Evolutionary conservation across 2,888 invertebrate genomes (phyloP).

Genomic region (Dolichopus griseipennis): DNA sequence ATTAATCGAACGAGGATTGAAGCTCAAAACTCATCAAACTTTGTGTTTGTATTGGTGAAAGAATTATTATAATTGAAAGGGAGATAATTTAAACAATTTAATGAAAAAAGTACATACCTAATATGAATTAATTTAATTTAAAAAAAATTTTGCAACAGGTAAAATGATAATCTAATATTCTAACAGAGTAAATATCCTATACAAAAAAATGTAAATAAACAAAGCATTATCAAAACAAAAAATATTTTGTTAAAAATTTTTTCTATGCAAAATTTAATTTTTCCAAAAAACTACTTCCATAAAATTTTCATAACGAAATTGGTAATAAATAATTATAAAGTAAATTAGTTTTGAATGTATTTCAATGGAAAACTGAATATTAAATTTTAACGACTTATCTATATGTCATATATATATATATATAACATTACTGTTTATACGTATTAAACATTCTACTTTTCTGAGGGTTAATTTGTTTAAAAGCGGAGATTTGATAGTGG

Average conservation of each 20-base stretch:
- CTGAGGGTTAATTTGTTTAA: too few relatives aligned
- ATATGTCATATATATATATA: too few relatives aligned
- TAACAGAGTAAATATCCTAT: not conserved
- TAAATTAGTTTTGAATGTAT: too few relatives aligned
- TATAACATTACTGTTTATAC: too few relatives aligned
- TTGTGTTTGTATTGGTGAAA: not conserved
- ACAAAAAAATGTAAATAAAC: constrained; percentile 3
- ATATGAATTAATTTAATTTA: not conserved
- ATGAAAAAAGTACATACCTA: not conserved
- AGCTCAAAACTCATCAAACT: not conserved
- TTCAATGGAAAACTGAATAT: too few relatives aligned
- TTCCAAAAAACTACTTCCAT: too few relatives aligned
- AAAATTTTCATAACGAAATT: too few relatives aligned
- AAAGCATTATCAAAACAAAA: not conserved
- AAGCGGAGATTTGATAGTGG: too few relatives aligned
- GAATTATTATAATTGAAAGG: not conserved
- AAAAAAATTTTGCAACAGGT: constrained; percentile 2
- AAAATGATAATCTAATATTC: not conserved
- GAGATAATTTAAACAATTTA: not conserved
- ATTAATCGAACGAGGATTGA: not conserved
- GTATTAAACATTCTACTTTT: too few relatives aligned
- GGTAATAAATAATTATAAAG: too few relatives aligned
- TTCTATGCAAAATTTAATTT: too few relatives aligned
- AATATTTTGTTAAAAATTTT: not conserved
- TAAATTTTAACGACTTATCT: too few relatives aligned